phyloP scores from a whole-genome alignment of 2,797 vertebrate species.

The Poecilia gillii region DNA sequence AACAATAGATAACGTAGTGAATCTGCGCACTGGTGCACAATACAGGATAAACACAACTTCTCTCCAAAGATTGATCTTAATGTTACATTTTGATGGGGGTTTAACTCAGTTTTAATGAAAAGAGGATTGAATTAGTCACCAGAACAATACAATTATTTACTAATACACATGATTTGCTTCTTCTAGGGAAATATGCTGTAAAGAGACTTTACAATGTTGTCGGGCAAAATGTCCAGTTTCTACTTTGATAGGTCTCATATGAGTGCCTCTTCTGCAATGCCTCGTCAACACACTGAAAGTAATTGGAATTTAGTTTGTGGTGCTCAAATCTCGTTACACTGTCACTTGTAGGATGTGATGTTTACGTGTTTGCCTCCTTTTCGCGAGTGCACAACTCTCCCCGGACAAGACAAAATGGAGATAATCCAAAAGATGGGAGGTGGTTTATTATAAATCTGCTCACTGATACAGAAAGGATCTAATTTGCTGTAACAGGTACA shows the following conservation, averaged over 20 bases:
- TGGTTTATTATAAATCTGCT: conserved; percentile 3
- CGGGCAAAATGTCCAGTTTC: background rate
- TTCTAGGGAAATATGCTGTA: background rate
- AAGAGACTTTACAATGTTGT: background rate
- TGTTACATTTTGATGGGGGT: background rate
- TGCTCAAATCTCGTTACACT: background rate
- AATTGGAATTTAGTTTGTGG: background rate
- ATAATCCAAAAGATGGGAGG: background rate
- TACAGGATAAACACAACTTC: background rate
- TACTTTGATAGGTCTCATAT: background rate
- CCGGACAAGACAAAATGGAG: background rate
- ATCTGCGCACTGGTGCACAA: background rate
- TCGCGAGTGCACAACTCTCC: background rate
- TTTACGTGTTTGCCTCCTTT: background rate
- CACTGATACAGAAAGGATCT: conserved; percentile 9
- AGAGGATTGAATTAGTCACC: background rate
- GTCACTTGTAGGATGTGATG: background rate
- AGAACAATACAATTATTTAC: background rate
- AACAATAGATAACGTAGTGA: background rate
- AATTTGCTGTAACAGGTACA: conserved; percentile 13
- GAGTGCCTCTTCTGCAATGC: background rate
- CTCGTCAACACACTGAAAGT: background rate
- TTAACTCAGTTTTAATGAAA: background rate
- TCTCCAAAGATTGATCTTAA: no score
- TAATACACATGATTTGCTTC: background rate